Base-by-base conservation (phyloP, 2,113 vertebrate species). In the Tinamus guttatus region DNA sequence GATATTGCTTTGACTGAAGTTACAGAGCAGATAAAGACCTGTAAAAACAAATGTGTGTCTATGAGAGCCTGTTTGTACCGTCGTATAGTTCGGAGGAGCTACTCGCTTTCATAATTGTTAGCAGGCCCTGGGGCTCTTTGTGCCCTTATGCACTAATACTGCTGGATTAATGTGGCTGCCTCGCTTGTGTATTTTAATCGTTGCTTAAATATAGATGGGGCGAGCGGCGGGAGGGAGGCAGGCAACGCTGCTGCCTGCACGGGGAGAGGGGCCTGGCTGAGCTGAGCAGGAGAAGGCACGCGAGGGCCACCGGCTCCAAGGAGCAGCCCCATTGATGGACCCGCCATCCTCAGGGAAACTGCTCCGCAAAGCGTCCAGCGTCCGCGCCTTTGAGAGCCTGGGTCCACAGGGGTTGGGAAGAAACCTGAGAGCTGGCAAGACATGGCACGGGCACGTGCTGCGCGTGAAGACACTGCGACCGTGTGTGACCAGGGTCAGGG, bases 401-500 rank as follows among this genome's bases (percentile, higher is more conserved):
- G 41, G 38, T 60, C 78, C 4, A 1, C 8, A 10, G n/a, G 25
- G 51, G 11, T 34, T 32, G 79, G 34, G 19, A 43, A 90, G 14
- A 30, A 40, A 69, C 56, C 51, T 1, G 1, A 21, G 43, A 13
- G 49, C 36, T 63, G 40, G 30, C 24, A 34, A 20, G 52, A 34
- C 6, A 1, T 4, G 58, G 58, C 52, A 49, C 2, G 40, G 43
- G 36, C 24, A 45, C 19, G 19, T 8, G 3, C 22, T 3, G 0
- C 5, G 3, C 8, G 38, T 12, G 63, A 63, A 76, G 34, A 34
- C 45, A 27, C 45, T 7, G 22, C 22, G 68, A 36, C 47, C 4
- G 3, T 17, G 25, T 27, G 47, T 8, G n/a, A 22, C 13, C 1
- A 49, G 69, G 36, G 45, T 5, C 56, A 25, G 0, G 0, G 9